phyloP scores from a whole-genome alignment of 1,140 invertebrate species.

The Rhagoletis pomonella region DNA sequence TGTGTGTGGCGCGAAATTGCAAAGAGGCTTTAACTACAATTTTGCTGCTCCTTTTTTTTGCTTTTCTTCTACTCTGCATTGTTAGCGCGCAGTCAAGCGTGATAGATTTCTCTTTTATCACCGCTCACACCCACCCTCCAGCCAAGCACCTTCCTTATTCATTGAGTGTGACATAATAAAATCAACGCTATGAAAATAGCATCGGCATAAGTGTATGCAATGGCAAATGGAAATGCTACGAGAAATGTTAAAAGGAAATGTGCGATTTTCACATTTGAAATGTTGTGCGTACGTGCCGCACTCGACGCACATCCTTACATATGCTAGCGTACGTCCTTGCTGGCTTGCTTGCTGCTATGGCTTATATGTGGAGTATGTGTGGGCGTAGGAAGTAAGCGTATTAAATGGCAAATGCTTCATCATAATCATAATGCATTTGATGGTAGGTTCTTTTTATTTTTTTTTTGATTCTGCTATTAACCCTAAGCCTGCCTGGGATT shows the following conservation, averaged over 20 bases:
- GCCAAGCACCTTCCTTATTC: slow-evolving; percentile 64
- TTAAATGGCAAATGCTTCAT: slow-evolving; percentile 47
- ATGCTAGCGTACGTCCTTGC: slow-evolving; percentile 35
- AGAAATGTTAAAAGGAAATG: slow-evolving; percentile 66
- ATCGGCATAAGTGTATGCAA: slow-evolving; percentile 64
- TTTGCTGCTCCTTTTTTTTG: neutral
- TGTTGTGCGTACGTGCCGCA: neutral
- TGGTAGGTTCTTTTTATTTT: neutral
- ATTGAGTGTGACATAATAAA: slow-evolving; percentile 24
- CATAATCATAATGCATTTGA: slow-evolving; percentile 37
- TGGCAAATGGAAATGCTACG: slow-evolving; percentile 61
- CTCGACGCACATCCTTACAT: slow-evolving; percentile 42
- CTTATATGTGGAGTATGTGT: neutral
- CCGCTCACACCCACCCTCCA: neutral
- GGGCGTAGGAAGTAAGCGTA: neutral
- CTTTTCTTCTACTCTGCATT: neutral
- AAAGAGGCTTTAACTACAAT: slow-evolving; percentile 16
- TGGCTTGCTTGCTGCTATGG: slow-evolving; percentile 30
- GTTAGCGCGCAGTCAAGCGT: slow-evolving; percentile 37
- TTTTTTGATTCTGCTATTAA: slow-evolving; percentile 15
- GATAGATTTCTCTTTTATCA: slow-evolving; percentile 16
- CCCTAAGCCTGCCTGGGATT: neutral
- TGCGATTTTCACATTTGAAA: slow-evolving; percentile 64
- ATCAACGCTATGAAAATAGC: slow-evolving; percentile 57
- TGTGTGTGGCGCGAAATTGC: neutral